Base-by-base conservation (phyloP, 2,113 vertebrate species). In the Bubo scandiacus region DNA sequence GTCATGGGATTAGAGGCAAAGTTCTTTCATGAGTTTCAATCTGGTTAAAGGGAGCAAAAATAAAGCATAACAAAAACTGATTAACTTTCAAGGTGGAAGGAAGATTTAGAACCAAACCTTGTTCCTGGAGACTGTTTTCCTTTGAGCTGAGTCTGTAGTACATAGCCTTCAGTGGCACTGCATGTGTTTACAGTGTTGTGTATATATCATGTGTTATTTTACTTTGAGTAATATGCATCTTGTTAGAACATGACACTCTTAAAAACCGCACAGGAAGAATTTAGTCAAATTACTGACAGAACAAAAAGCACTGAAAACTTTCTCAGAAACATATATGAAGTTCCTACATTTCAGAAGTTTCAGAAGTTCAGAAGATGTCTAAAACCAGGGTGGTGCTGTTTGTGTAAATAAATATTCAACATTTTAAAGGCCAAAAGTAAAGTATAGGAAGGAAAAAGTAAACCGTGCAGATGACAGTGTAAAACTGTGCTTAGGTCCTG, bases 401-500 rank as follows among this genome's bases (percentile, higher is more conserved):
- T 67, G 36, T 63, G 23, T 3, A 91, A 82, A 55, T 47, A 57
- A 82, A 55, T 47, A 57, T 55, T 83, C 25, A 43, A 49, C 72
- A 52, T 38, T 61, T 45, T 65, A 62, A 82, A 57, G 22, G 8
- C 11, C 13, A 74, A 38, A 78, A 81, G 8, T 43, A 47, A 42
- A 68, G 27, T 38, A 32, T 8, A 74, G 8, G 36, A 88, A 63
- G 6, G 29, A 38, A 81, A 14, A 63, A 59, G 8, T 22, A 90
- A 38, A 55, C 19, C 1, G 0, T 52, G 9, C 8, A 71, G n/a
- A 84, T 72, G 15, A 52, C 4, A 61, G 20, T 2, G 2, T 27
- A 62, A 62, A 85, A 58, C 20, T 55, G 8, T 49, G 12, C 9
- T 85, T 63, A 65, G 2, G 11, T 86, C 8, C 47, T 77, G 30